Percentiles rank a stretch among this genome's conserved stretches.
Conservation (phyloP, 2,888 invertebrate species). For the Beris morrisii region DNA sequence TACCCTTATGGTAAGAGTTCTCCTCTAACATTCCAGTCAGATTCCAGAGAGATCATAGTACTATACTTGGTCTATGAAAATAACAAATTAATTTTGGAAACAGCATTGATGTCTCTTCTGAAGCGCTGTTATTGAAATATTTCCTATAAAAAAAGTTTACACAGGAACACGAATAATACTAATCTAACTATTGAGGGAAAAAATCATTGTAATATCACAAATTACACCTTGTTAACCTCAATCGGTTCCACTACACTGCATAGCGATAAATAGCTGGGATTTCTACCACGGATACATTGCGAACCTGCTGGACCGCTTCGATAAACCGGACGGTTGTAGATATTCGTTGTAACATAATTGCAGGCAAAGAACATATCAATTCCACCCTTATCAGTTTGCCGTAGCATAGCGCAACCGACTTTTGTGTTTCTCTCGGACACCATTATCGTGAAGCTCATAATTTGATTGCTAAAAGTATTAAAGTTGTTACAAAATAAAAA, state of each 20-base stretch:
- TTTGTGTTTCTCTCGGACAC: slow-evolving; percentile 45
- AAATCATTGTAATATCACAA: no score
- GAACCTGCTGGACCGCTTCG: slow-evolving; percentile 39
- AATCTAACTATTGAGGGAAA: no score
- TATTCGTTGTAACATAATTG: slow-evolving; percentile 48
- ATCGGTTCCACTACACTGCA: slow-evolving; percentile 31
- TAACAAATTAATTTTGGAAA: no score
- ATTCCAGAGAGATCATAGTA: no score
- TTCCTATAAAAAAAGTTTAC: no score
- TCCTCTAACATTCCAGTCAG: no score
- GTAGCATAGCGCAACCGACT: slow-evolving; percentile 46
- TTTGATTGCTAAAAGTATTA: slow-evolving; percentile 36
- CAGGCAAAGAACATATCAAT: slow-evolving; percentile 44
- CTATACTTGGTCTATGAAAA: no score
- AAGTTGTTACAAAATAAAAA: background rate
- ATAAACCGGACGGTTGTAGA: slow-evolving; percentile 37
- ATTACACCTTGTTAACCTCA: slow-evolving; percentile 16
- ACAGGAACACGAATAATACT: no score
- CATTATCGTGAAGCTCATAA: slow-evolving; percentile 47
- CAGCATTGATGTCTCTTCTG: no score
- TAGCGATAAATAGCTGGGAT: slow-evolving; percentile 41
- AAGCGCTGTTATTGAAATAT: no score
- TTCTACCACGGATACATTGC: slow-evolving; percentile 45
- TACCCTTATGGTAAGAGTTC: no score
- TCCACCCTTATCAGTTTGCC: slow-evolving; percentile 36